phyloP scores from a whole-genome alignment of 2,888 invertebrate species.

The Pyrgus malvae region DNA sequence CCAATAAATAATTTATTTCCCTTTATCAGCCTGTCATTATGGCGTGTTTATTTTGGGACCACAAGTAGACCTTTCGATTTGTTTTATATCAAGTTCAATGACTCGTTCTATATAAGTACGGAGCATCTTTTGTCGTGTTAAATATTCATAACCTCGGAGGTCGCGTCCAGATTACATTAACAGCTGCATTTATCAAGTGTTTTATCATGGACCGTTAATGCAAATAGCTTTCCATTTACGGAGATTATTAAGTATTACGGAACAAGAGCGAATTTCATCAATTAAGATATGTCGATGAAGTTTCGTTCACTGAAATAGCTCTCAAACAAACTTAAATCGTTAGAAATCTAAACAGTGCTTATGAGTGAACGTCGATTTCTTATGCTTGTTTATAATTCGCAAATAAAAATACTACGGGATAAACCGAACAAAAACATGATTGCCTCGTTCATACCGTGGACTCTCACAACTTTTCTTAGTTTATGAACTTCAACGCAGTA shows the following conservation, averaged over 20 bases:
- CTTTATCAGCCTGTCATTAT: conserved; percentile 5
- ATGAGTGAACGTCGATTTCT: too few relatives aligned
- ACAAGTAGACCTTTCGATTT: conserved; percentile 6
- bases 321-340: too few relatives aligned
- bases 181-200: conserved; percentile 32
- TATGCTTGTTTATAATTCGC: too few relatives aligned
- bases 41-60: conserved; percentile 8
- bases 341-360: too few relatives aligned
- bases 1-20: background rate
- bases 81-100: conserved; percentile 56
- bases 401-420: too few relatives aligned
- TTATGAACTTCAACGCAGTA: conserved; percentile 23
- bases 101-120: conserved; percentile 56
- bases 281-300: conserved; percentile 8
- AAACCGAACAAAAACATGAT: conserved; percentile 28
- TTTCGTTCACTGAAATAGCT: background rate
- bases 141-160: conserved; percentile 53
- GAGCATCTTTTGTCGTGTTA: conserved; percentile 52
- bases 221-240: conserved; percentile 26
- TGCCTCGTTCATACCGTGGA: conserved; percentile 31
- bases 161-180: conserved; percentile 40
- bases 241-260: conserved; percentile 10
- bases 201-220: conserved; percentile 25
- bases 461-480: conserved; percentile 46
- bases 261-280: conserved; percentile 5